These are phyloP conservation scores for Procambarus virginalis DNA, from an alignment of 1,140 invertebrate genomes.

Conservation along the genomic window DNA sequence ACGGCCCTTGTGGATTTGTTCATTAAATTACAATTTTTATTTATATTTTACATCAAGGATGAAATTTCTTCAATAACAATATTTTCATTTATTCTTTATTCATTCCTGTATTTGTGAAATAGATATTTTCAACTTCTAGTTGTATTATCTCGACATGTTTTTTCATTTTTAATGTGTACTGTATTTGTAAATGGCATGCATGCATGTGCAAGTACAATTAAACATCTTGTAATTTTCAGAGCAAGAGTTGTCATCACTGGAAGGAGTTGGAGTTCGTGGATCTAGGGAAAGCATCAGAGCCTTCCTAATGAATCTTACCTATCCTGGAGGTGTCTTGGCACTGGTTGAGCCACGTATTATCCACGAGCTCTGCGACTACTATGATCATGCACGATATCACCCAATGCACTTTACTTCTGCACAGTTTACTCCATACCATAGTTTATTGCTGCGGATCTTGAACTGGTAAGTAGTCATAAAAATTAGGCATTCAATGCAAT, in stretches of 20 bases:
- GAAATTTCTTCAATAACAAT: too few species aligned
- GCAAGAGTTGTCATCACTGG: constrained; percentile 44
- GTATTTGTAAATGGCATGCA: background rate
- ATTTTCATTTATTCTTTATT: too few species aligned
- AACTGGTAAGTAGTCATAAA: constrained; percentile 33
- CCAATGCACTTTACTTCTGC: constrained; percentile 39
- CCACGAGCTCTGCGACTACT: constrained; percentile 54
- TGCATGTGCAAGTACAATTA: background rate
- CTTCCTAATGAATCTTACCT: constrained; percentile 47
- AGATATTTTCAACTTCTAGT: too few species aligned
- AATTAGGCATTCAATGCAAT: background rate
- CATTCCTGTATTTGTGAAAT: too few species aligned
- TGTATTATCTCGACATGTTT: too few species aligned
- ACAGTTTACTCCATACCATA: constrained; percentile 55
- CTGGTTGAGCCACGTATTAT: constrained; percentile 44
- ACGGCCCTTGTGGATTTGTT: too few species aligned
- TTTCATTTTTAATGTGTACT: too few species aligned
- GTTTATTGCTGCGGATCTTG: constrained; percentile 38
- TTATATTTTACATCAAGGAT: too few species aligned
- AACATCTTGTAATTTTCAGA: constrained; percentile 8
- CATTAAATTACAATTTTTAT: too few species aligned
- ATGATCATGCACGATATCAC: constrained; percentile 52
- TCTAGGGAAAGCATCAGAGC: constrained; percentile 44
- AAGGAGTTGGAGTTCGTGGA: constrained; percentile 36
- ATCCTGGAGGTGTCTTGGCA: constrained; percentile 36